Evolutionary conservation across 2,888 invertebrate genomes (phyloP), one percentile per base, ranked within the genome.

Genomic region (Ornithoptera priamus): DNA sequence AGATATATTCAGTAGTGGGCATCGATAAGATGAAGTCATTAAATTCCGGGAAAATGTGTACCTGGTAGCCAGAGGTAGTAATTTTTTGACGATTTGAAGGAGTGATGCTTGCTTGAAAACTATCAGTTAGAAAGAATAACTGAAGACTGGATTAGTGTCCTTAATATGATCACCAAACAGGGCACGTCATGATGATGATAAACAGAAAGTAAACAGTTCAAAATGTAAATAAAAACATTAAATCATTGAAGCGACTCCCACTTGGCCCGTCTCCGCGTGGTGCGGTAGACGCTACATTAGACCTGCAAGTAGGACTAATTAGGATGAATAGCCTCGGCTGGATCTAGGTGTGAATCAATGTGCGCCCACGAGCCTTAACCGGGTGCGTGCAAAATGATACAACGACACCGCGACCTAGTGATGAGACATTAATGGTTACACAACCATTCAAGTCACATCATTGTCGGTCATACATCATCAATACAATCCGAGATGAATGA

Each of bases 291-390:
- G 67, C 30, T 59, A 46, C 62, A 67, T 72, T 71, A 67, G 59
- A 67, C 65, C 68, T 60, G 71, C 67, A 73, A 71, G 64, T 67
- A 67, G 71, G 65, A 73, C 78, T 87, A 87, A 88, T 88, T 85
- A 83, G 82, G 83, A 87, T 86, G 78, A 77, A 87, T 85, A 73
- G 69, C 67, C 73, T 68, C 72, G 73, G 76, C 76, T 74, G 68
- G 73, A 66, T 80, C 76, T 74, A 71, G 73, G 68, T 80, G 81
- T 81, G 85, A 84, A 78, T 82, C 82, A 86, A 77, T 81, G 77
- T 22, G 73, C 86, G 85, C 86, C 87, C 85, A 87, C 88, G 78
- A 72, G 74, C 72, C 77, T 81, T 85, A 84, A 85, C 86, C 85
- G 84, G 76, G 78, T 76, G 76, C 73, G 76, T 75, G 80, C 85